Percentiles rank a stretch among this genome's conserved stretches.
These are phyloP conservation scores for Silvanus unidentatus DNA, from an alignment of 2,888 invertebrate genomes.

Conservation along the genomic window DNA sequence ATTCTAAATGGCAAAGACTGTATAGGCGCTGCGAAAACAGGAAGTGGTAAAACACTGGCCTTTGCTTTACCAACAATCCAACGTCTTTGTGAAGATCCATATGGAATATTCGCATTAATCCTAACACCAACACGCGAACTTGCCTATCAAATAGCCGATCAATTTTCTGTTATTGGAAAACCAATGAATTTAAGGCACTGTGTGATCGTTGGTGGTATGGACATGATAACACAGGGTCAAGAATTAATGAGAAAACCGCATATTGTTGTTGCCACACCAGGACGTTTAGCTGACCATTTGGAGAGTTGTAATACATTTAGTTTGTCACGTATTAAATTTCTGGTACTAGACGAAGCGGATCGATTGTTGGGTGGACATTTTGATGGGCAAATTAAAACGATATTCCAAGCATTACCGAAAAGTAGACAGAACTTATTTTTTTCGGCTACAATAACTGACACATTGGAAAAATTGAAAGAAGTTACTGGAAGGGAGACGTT, in stretches of 20 bases:
- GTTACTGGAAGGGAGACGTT: constrained; percentile 53
- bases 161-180: constrained; percentile 87
- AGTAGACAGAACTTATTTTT: constrained; percentile 83
- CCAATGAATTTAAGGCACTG: constrained; percentile 76
- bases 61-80: constrained; percentile 94
- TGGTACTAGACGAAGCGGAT: constrained; percentile 97
- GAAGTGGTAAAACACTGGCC: constrained; percentile 96
- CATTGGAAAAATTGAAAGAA: constrained; percentile 60
- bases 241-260: constrained; percentile 83
- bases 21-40: constrained; percentile 95
- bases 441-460: constrained; percentile 93
- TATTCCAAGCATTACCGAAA: constrained; percentile 69
- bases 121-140: constrained; percentile 93
- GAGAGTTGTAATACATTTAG: constrained; percentile 79
- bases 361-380: constrained; percentile 73
- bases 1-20: constrained; percentile 79
- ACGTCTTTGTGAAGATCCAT: constrained; percentile 87
- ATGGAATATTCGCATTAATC: constrained; percentile 90
- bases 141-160: constrained; percentile 91
- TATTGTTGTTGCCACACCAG: constrained; percentile 94
- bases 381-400: constrained; percentile 73
- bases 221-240: constrained; percentile 82
- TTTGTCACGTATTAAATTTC: constrained; percentile 70
- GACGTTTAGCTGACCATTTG: constrained; percentile 88
- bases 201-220: constrained; percentile 92